These are phyloP conservation scores for Maccullochella peelii DNA, from an alignment of 2,113 vertebrate genomes.

Conservation along the genomic window DNA sequence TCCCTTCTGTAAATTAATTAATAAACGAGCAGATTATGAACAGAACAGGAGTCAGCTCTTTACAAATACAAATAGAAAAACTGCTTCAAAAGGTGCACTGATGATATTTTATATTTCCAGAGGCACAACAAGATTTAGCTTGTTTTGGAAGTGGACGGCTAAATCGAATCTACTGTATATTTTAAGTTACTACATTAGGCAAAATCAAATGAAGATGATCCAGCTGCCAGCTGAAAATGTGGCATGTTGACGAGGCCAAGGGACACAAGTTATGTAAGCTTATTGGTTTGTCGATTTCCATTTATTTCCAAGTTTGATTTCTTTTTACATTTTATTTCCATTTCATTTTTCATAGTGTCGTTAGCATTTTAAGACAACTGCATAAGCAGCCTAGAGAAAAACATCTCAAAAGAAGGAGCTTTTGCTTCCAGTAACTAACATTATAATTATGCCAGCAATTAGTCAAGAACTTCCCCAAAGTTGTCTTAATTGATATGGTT, in stretches of 20 bases:
- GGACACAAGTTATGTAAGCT: neutral
- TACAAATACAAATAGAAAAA: neutral
- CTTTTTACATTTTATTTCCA: neutral
- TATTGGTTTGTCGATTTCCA: conserved; percentile 8
- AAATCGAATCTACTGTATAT: conserved; percentile 69
- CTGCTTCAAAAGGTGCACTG: neutral
- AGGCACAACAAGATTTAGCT: conserved; percentile 6
- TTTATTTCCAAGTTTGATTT: neutral
- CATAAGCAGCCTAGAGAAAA: neutral
- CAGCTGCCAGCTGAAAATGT: conserved; percentile 42
- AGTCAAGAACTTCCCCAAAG: neutral
- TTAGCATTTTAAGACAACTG: neutral
- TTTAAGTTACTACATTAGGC: conserved; percentile 67
- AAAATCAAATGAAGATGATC: conserved; percentile 66
- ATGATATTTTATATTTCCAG: conserved; percentile 18
- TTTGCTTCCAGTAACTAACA: neutral
- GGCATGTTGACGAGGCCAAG: conserved; percentile 25
- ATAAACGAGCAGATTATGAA: conserved; percentile 8
- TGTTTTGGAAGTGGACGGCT: conserved; percentile 50
- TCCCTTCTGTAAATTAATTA: neutral
- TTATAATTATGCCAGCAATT: conserved; percentile 2
- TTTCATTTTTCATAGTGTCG: conserved; percentile 1
- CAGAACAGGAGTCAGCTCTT: neutral
- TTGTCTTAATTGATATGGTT: neutral
- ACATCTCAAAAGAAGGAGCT: neutral